These are phyloP conservation scores for Schizotus pectinicornis DNA, from an alignment of 2,888 invertebrate genomes.

Conservation along the genomic window DNA sequence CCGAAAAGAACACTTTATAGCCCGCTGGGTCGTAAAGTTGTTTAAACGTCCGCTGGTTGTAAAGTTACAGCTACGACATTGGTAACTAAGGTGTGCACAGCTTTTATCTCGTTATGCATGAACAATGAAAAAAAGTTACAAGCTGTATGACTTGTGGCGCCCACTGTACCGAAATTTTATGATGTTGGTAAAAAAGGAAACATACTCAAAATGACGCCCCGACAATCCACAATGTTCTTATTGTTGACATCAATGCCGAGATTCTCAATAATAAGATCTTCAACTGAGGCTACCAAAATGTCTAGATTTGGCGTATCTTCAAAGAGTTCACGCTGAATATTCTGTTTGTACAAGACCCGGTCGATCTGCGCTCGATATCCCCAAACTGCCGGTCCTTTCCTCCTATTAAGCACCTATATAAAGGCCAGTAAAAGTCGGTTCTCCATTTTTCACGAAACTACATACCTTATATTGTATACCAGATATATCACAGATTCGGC, in stretches of 20 bases:
- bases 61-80: no score
- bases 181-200: constrained; percentile 30
- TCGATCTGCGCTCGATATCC: constrained; percentile 90
- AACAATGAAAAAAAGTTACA: no score
- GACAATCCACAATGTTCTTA: constrained; percentile 52
- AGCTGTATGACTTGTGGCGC: no score
- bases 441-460: constrained; percentile 38
- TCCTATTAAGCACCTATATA: constrained; percentile 71
- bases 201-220: constrained; percentile 62
- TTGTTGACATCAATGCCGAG: constrained; percentile 38
- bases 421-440: background rate
- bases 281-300: constrained; percentile 75
- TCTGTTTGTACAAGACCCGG: constrained; percentile 75
- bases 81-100: no score
- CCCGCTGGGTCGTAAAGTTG: no score
- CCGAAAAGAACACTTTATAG: no score
- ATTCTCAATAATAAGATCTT: constrained; percentile 72
- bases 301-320: constrained; percentile 68
- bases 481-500: constrained; percentile 78
- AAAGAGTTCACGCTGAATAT: constrained; percentile 76
- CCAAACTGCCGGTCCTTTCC: constrained; percentile 89
- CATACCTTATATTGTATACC: constrained; percentile 81
- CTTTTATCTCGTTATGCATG: no score
- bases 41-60: no score
- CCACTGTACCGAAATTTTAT: no score